Conservation (phyloP, 2,888 invertebrate genomes). For the Hydrotaea cyrtoneurina region DNA sequence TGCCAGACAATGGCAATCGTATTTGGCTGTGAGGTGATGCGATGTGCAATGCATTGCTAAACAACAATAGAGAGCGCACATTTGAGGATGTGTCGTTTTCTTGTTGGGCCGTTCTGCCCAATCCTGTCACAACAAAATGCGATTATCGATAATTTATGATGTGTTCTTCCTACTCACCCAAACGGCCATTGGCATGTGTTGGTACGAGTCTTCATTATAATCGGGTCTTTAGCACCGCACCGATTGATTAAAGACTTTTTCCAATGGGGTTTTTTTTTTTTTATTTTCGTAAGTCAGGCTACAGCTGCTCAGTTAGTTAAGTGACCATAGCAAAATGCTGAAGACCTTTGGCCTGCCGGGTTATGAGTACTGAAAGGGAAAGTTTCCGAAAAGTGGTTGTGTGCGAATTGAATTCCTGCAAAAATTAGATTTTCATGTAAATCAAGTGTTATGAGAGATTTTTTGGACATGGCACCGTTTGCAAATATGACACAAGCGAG, state of each 20-base stretch:
- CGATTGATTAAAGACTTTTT: conserved; percentile 10
- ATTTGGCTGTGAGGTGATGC: background rate
- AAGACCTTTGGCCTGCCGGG: background rate
- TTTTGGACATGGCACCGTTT: no score
- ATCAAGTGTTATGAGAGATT: no score
- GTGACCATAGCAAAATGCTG: background rate
- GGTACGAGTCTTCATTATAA: background rate
- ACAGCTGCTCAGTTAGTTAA: conserved; percentile 19
- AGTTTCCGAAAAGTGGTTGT: no score
- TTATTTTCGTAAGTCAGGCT: background rate
- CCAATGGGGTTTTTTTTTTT: background rate
- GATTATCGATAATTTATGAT: conserved; percentile 81
- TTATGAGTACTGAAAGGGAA: background rate
- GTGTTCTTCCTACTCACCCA: conserved; percentile 63
- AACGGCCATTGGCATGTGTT: conserved; percentile 26
- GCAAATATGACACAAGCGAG: no score
- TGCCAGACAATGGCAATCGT: background rate
- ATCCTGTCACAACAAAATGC: conserved; percentile 80
- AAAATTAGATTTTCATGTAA: no score
- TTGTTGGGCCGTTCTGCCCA: conserved; percentile 23
- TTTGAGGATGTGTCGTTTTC: conserved; percentile 33
- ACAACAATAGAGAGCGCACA: conserved; percentile 54
- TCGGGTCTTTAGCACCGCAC: background rate
- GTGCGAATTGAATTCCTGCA: no score
- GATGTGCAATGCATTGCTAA: conserved; percentile 48